A percentile compares a stretch with the other conserved stretches of the same genome.
Evolutionary conservation across 2,888 invertebrate species (phyloP).

Genomic region (Harpalus rubripes): DNA sequence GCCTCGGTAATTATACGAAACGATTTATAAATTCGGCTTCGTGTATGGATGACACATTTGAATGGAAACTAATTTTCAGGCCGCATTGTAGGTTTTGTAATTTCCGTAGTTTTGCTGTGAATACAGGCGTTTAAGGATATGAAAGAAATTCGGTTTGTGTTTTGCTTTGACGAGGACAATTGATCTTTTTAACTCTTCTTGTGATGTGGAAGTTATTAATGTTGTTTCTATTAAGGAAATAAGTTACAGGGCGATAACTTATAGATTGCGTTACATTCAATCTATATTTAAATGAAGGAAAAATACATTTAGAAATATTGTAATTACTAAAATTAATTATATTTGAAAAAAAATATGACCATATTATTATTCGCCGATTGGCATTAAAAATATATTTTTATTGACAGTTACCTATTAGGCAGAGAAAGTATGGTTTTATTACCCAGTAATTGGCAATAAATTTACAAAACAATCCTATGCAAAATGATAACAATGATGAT

Average conservation of each 20-base stretch:
- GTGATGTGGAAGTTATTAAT: slow-evolving; percentile 17
- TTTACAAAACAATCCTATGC: no score
- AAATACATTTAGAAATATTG: no score
- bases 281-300: neutral
- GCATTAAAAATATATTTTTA: no score
- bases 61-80: slow-evolving; percentile 60
- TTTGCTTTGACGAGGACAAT: slow-evolving; percentile 18
- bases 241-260: neutral
- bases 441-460: no score
- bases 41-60: slow-evolving; percentile 37
- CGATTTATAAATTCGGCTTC: slow-evolving; percentile 40
- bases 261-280: neutral
- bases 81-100: slow-evolving; percentile 54
- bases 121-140: slow-evolving; percentile 58
- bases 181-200: slow-evolving; percentile 29
- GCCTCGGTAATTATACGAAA: slow-evolving; percentile 19
- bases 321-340: no score
- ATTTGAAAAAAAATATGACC: no score
- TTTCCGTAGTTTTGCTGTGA: slow-evolving; percentile 53
- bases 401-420: no score
- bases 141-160: slow-evolving; percentile 44
- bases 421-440: no score
- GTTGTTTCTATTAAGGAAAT: slow-evolving; percentile 18
- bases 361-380: no score
- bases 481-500: no score